Conservation (phyloP, 2,888 invertebrate species). For the Agrotis exclamationis region DNA sequence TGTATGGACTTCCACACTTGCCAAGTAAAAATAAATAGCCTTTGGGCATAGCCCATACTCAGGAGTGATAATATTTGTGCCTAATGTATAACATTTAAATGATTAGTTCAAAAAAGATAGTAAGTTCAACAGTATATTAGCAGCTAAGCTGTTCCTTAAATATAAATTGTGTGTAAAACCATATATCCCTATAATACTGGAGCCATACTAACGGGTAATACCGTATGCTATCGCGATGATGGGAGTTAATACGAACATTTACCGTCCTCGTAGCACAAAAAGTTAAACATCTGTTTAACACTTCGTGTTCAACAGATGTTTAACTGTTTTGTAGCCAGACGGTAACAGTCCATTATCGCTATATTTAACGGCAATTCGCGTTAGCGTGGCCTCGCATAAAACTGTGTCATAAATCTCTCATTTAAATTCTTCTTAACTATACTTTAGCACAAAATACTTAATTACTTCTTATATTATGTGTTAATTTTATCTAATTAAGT, state of each 20-base stretch:
- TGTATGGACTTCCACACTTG: not conserved
- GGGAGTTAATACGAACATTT: too few relatives aligned
- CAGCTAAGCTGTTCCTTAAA: constrained; percentile 24
- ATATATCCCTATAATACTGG: constrained; percentile 2
- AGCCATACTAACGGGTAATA: too few relatives aligned
- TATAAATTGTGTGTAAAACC: constrained; percentile 28
- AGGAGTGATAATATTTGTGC: constrained; percentile 25
- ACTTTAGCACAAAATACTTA: constrained; percentile 37
- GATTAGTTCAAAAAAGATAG: not conserved
- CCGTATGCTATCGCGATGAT: too few relatives aligned
- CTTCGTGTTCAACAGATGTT: too few relatives aligned
- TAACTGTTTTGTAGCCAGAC: too few relatives aligned
- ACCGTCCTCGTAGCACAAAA: too few relatives aligned
- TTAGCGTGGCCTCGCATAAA: not conserved
- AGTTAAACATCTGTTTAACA: too few relatives aligned
- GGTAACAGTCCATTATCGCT: too few relatives aligned
- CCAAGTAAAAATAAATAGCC: constrained; percentile 9
- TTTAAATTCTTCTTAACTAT: constrained; percentile 30
- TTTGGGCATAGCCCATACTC: not conserved
- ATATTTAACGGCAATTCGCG: too few relatives aligned
- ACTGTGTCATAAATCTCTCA: constrained; percentile 28
- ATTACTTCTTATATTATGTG: constrained; percentile 37
- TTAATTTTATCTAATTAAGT: constrained; percentile 23
- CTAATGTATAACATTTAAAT: constrained; percentile 6
- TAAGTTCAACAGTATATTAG: constrained; percentile 45